These are phyloP conservation scores for Lordiphosa mommai DNA, from an alignment of 1,140 invertebrate species.

Conservation along the genomic window DNA sequence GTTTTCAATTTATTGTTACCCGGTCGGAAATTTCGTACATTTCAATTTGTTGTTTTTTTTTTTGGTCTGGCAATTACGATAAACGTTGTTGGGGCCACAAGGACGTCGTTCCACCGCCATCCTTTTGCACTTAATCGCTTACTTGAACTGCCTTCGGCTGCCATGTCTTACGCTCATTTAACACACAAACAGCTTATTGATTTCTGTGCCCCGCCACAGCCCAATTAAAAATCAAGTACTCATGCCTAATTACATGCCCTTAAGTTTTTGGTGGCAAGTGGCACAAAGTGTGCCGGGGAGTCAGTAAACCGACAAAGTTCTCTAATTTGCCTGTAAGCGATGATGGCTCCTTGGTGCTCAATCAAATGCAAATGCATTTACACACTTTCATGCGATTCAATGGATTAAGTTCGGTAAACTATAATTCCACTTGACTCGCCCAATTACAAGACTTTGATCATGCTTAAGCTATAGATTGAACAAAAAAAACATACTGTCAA, in stretches of 20 bases:
- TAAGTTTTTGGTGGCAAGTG: not conserved
- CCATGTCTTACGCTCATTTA: slow-evolving; percentile 10
- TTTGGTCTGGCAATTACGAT: slow-evolving; percentile 3
- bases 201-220: not conserved
- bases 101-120: not conserved
- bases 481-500: no score
- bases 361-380: no score
- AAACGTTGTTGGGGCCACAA: not conserved
- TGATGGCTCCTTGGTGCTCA: no score
- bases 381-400: no score
- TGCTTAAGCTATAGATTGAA: no score
- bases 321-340: no score
- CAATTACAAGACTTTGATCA: no score
- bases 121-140: slow-evolving; percentile 4
- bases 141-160: not conserved
- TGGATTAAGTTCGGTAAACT: no score
- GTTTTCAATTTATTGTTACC: slow-evolving; percentile 6
- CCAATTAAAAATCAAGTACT: slow-evolving; percentile 14
- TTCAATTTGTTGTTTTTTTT: slow-evolving; percentile 7
- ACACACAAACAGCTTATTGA: slow-evolving; percentile 12
- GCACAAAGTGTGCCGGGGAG: not conserved
- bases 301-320: no score
- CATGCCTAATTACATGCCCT: slow-evolving; percentile 6
- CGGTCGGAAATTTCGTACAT: slow-evolving; percentile 11
- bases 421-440: no score